Percentiles rank a stretch among this genome's conserved stretches.
These are phyloP conservation scores for Protonemura montana DNA, from an alignment of 2,888 invertebrate genomes.

Conservation along the genomic window DNA sequence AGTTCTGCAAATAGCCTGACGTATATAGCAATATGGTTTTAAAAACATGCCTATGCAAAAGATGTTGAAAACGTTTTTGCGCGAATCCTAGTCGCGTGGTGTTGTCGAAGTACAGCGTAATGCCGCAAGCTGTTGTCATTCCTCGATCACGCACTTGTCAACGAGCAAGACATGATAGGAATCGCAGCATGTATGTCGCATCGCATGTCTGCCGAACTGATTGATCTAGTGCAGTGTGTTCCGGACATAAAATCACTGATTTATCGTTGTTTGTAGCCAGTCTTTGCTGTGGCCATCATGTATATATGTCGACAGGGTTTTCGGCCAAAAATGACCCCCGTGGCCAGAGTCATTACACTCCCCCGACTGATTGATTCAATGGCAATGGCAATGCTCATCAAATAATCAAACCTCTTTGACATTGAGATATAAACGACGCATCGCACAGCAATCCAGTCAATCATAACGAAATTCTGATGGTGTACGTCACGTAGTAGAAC, in stretches of 20 bases:
- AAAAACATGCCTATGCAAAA: too few species aligned
- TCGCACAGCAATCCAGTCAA: not conserved
- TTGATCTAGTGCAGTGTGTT: not conserved
- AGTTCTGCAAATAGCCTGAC: too few species aligned
- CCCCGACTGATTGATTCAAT: constrained; percentile 5
- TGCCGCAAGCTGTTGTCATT: not conserved
- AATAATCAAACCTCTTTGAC: constrained; percentile 29
- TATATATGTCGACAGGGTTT: not conserved
- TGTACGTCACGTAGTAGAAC: not conserved
- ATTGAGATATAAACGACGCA: not conserved
- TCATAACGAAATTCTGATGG: not conserved
- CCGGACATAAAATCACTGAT: not conserved
- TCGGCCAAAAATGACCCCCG: not conserved
- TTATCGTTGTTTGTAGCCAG: not conserved
- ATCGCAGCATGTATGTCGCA: too few species aligned
- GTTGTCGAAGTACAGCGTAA: not conserved
- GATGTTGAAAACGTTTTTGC: too few species aligned
- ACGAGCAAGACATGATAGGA: not conserved
- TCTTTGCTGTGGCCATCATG: not conserved
- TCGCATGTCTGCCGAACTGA: not conserved
- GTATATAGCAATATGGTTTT: too few species aligned
- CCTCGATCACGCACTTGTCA: not conserved
- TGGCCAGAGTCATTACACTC: not conserved
- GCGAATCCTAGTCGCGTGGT: too few species aligned
- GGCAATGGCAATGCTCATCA: not conserved